Evolutionary conservation across 2,888 invertebrate species (phyloP).

Genomic region (Podabrus alpinus): DNA sequence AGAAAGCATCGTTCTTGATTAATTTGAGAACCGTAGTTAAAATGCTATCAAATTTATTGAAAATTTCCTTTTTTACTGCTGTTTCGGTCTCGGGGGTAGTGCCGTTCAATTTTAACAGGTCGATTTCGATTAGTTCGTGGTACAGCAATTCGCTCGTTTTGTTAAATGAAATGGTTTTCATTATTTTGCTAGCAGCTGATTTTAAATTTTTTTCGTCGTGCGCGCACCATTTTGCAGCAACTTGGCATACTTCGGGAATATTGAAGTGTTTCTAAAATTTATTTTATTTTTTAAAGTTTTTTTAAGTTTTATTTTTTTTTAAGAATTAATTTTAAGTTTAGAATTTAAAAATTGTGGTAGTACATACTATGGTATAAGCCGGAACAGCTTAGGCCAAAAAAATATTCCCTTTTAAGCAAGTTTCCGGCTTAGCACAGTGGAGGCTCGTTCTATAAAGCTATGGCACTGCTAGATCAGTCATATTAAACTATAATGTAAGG

Average conservation of each 20-base stretch:
- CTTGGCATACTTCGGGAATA: constrained; percentile 75
- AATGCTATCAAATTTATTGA: constrained; percentile 56
- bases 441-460: no score
- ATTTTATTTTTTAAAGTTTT: no score
- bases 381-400: no score
- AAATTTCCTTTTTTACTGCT: constrained; percentile 50
- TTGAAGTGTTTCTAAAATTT: constrained; percentile 70
- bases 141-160: constrained; percentile 70
- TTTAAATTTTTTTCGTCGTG: constrained; percentile 69
- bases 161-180: constrained; percentile 78
- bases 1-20: constrained; percentile 37
- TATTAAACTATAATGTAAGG: no score
- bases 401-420: no score
- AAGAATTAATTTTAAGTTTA: no score
- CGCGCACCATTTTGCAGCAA: constrained; percentile 79
- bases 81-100: constrained; percentile 48
- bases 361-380: no score
- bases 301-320: no score
- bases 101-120: constrained; percentile 47
- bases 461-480: no score
- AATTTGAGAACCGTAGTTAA: constrained; percentile 37
- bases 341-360: no score
- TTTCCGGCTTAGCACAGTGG: no score
- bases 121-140: constrained; percentile 67
- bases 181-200: constrained; percentile 70